These are phyloP conservation scores for Platysteira castanea DNA, from an alignment of 2,113 vertebrate genomes.

Conservation along the genomic window DNA sequence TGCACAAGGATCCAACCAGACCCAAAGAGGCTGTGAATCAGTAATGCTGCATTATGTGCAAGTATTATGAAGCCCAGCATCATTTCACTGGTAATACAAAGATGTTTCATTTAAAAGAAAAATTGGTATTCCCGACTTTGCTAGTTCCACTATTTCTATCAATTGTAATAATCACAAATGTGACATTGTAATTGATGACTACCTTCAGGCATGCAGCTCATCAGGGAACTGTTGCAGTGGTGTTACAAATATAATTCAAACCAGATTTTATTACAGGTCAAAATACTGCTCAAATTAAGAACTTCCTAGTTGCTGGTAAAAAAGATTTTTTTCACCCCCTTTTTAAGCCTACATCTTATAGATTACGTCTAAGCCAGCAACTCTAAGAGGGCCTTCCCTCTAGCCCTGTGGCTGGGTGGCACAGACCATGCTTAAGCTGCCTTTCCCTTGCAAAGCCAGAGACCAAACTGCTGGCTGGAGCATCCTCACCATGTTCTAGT, in stretches of 20 bases:
- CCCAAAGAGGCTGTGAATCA: background rate
- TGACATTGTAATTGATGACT: background rate
- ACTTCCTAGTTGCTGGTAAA: background rate
- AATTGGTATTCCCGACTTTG: background rate
- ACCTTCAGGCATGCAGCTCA: background rate
- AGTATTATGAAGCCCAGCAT: background rate
- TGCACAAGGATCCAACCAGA: background rate
- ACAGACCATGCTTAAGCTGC: background rate
- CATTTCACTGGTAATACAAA: background rate
- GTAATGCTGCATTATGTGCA: background rate
- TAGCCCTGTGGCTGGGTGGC: background rate
- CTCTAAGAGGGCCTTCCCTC: background rate
- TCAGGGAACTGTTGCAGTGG: background rate
- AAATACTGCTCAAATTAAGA: background rate
- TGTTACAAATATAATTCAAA: background rate
- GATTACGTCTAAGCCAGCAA: accelerated
- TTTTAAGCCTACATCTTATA: background rate
- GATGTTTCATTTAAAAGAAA: background rate
- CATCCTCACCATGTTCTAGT: background rate
- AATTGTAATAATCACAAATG: background rate
- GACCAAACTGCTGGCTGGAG: background rate
- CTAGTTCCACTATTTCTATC: background rate
- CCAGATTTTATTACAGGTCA: background rate
- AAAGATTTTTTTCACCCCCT: accelerated
- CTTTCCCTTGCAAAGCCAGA: background rate